These are phyloP conservation scores for Lasioglossum figueresi DNA, from an alignment of 2,888 invertebrate genomes.

Conservation along the genomic window DNA sequence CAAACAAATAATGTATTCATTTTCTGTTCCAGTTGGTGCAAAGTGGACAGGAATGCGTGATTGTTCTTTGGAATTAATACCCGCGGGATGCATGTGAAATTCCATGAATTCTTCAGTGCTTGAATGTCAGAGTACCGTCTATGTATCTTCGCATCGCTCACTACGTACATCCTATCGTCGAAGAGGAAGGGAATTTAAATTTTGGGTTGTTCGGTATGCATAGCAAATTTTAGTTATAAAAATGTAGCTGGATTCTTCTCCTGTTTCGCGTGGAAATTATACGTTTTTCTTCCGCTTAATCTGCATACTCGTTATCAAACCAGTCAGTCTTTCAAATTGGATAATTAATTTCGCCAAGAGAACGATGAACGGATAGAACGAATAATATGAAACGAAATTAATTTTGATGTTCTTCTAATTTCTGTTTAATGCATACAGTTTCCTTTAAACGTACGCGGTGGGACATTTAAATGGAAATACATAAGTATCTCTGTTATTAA, in stretches of 20 bases:
- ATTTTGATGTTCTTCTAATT: neutral
- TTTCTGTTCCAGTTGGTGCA: neutral
- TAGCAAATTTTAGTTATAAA: neutral
- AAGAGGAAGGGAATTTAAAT: slow-evolving; percentile 35
- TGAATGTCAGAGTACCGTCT: slow-evolving; percentile 9
- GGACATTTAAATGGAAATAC: too few relatives aligned
- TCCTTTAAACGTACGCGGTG: too few relatives aligned
- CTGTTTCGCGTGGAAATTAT: neutral
- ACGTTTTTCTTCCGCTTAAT: neutral
- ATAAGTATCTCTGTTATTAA: too few relatives aligned
- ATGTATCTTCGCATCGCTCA: slow-evolving; percentile 20
- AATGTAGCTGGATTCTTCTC: neutral
- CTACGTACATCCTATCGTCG: neutral
- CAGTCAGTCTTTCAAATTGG: neutral
- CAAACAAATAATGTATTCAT: slow-evolving; percentile 20
- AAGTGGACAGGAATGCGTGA: slow-evolving; percentile 14
- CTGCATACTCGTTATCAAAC: neutral
- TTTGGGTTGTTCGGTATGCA: slow-evolving; percentile 31
- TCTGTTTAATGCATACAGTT: neutral
- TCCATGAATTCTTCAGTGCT: slow-evolving; percentile 37
- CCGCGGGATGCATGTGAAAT: slow-evolving; percentile 14
- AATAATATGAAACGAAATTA: neutral
- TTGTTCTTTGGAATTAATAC: slow-evolving; percentile 29
- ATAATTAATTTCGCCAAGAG: neutral
- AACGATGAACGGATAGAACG: neutral